Evolutionary conservation across 2,888 invertebrate species (phyloP).

Genomic region (Xylophagus ater): DNA sequence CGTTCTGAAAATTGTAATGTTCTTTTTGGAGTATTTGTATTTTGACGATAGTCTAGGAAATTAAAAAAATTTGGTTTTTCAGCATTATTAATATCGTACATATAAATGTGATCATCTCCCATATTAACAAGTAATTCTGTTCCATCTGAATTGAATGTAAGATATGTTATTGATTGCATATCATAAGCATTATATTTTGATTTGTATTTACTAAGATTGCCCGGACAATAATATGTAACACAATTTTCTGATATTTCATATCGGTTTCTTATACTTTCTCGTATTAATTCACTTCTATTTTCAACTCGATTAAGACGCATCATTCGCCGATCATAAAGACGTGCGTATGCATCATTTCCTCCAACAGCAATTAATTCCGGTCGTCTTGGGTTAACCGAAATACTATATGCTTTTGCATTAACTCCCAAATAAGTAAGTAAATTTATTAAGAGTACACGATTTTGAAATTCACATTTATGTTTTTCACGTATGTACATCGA

Average conservation of each 20-base stretch:
- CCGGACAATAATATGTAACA: conserved; percentile 82
- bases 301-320: conserved; percentile 40
- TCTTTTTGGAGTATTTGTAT: conserved; percentile 22
- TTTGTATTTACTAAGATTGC: conserved; percentile 41
- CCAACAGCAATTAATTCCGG: conserved; percentile 87
- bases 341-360: conserved; percentile 84
- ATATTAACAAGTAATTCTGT: conserved; percentile 86
- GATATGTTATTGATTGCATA: conserved; percentile 71
- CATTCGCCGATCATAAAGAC: conserved; percentile 89
- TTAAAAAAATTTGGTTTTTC: conserved; percentile 31
- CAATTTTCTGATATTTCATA: conserved; percentile 55
- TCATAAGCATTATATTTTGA: conserved; percentile 37
- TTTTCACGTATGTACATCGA: conserved; percentile 74
- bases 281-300: conserved; percentile 5
- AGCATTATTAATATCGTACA: conserved; percentile 52
- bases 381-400: conserved; percentile 74
- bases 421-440: conserved; percentile 61
- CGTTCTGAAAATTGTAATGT: conserved; percentile 44
- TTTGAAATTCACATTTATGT: conserved; percentile 57
- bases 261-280: conserved; percentile 5
- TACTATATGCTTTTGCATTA: conserved; percentile 78
- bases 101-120: conserved; percentile 88
- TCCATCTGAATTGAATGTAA: conserved; percentile 84
- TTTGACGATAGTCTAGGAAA: conserved; percentile 26
- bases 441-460: conserved; percentile 65